A percentile compares a stretch with the other conserved stretches of the same genome.
Evolutionary conservation across 2,888 invertebrate species (phyloP).

Genomic region (Anoplius nigerrimus): DNA sequence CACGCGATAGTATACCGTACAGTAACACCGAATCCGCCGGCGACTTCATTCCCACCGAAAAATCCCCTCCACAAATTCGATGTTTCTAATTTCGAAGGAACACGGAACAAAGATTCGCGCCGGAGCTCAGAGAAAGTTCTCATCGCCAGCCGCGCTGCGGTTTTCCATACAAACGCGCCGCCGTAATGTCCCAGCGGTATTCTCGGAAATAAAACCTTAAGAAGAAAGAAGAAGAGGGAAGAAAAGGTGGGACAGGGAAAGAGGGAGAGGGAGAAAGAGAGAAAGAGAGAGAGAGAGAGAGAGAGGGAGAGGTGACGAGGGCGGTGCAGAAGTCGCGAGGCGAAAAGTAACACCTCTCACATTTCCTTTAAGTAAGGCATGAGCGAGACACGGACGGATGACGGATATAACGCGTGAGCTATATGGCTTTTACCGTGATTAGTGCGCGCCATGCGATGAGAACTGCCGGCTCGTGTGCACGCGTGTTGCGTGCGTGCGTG

Average conservation of each 20-base stretch:
- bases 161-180: too few species aligned
- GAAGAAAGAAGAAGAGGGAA: neutral
- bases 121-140: neutral
- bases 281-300: conserved; percentile 22
- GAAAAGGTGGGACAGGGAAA: neutral
- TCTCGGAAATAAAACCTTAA: conserved; percentile 47
- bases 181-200: conserved; percentile 31
- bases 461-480: conserved; percentile 37
- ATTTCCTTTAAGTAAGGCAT: conserved; percentile 68
- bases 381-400: conserved; percentile 33
- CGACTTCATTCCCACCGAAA: too few species aligned
- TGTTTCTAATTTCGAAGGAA: neutral
- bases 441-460: conserved; percentile 61
- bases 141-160: too few species aligned
- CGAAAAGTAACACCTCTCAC: conserved; percentile 62
- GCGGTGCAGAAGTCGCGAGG: conserved; percentile 35
- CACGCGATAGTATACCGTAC: too few species aligned
- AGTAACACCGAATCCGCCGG: too few species aligned
- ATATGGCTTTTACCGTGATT: conserved; percentile 70
- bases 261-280: neutral
- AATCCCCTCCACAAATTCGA: too few species aligned
- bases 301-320: neutral
- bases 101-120: neutral
- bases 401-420: conserved; percentile 38
- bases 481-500: conserved; percentile 35